These are phyloP conservation scores for Dermatemys mawii DNA, from an alignment of 2,113 vertebrate genomes.

Conservation along the genomic window DNA sequence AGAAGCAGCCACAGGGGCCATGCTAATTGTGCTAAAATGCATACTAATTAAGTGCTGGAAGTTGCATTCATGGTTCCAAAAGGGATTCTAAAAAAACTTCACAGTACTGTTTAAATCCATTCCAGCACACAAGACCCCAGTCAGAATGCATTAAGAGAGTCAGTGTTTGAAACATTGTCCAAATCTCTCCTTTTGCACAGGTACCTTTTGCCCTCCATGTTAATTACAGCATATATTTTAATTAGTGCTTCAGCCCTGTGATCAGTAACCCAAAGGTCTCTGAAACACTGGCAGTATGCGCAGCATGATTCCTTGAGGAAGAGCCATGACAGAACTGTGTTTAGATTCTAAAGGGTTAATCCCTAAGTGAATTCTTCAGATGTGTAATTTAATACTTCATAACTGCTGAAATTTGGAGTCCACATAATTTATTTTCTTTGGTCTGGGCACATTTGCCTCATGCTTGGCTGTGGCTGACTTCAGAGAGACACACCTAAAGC, in stretches of 20 bases:
- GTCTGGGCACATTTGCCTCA: slow-evolving; percentile 86
- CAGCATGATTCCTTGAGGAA: not conserved
- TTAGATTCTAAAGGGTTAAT: slow-evolving; percentile 78
- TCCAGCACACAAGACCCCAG: rapidly evolving
- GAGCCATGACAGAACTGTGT: not conserved
- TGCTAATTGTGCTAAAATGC: slow-evolving; percentile 34
- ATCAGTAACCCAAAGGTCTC: not conserved
- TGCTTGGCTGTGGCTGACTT: slow-evolving; percentile 86
- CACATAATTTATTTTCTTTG: slow-evolving; percentile 91
- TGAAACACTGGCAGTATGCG: not conserved
- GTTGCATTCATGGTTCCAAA: not conserved
- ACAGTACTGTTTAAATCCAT: not conserved
- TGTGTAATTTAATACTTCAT: slow-evolving; percentile 84
- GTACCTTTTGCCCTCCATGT: not conserved
- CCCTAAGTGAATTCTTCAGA: slow-evolving; percentile 72
- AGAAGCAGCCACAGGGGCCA: slow-evolving; percentile 36
- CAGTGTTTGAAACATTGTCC: not conserved
- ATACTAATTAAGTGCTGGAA: slow-evolving; percentile 9
- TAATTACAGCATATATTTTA: slow-evolving; percentile 19
- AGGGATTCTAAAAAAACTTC: not conserved
- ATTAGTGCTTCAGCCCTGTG: not conserved
- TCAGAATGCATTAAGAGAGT: rapidly evolving
- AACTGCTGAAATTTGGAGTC: slow-evolving; percentile 87
- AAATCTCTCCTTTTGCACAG: not conserved
- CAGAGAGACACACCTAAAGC: slow-evolving; percentile 93